phyloP scores from a whole-genome alignment of 64 coral and sea anemone species.

The Dendrophyllia cribrosa region DNA sequence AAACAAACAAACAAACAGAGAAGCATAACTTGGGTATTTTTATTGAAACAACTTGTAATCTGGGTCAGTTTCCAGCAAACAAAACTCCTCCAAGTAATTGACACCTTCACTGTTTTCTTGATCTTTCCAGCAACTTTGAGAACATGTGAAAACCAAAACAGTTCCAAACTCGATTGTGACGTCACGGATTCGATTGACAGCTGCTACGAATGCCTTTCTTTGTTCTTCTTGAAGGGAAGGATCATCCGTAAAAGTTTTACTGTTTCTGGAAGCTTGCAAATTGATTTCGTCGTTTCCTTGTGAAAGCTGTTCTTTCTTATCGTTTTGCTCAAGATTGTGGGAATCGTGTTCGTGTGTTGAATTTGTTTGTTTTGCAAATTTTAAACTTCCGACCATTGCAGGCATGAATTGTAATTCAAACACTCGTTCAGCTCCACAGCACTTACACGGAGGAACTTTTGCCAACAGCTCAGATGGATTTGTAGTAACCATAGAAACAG shows the following conservation, averaged over 20 bases:
- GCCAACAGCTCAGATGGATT: conserved; percentile 1
- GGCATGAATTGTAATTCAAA: conserved; percentile 90
- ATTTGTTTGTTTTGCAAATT: background rate
- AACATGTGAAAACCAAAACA: conserved; percentile 81
- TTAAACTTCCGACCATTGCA: conserved; percentile 57
- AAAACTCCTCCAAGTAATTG: conserved; percentile 68
- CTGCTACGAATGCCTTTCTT: background rate
- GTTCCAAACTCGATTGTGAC: conserved; percentile 87
- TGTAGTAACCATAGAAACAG: conserved; percentile 58
- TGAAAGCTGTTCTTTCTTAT: background rate
- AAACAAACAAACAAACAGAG: background rate
- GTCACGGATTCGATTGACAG: conserved; percentile 25
- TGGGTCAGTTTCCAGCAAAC: conserved; percentile 81
- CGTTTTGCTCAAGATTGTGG: background rate
- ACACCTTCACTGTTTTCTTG: background rate
- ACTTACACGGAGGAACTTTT: conserved; percentile 50
- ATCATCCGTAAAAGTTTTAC: background rate
- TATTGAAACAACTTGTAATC: conserved; percentile 79
- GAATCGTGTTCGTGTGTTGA: background rate
- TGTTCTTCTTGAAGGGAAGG: background rate
- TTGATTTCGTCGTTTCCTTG: background rate
- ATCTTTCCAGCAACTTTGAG: conserved; percentile 76
- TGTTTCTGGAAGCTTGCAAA: background rate
- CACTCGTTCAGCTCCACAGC: conserved; percentile 68
- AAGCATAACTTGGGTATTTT: background rate